phyloP scores from a whole-genome alignment of 2,888 invertebrate genomes.

The Phaonia tiefii region DNA sequence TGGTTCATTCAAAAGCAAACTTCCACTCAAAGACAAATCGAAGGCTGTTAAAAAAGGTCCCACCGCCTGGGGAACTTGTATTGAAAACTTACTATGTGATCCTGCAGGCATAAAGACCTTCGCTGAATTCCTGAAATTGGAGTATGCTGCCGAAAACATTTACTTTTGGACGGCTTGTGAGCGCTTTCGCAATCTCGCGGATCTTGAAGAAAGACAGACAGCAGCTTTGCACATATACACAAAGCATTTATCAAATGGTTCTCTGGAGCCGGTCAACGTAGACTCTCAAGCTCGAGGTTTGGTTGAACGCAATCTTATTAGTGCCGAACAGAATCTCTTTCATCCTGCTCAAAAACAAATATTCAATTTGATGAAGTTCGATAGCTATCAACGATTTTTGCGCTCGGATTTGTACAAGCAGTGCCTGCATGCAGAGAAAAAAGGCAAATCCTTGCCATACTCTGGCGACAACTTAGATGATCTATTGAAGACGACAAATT shows the following conservation, averaged over 20 bases:
- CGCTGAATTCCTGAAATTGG: slow-evolving; percentile 96
- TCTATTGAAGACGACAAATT: slow-evolving; percentile 75
- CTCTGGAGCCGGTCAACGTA: slow-evolving; percentile 97
- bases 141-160: slow-evolving; percentile 99
- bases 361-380: slow-evolving; percentile 99
- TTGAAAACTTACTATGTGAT: slow-evolving; percentile 94
- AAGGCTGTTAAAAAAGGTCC: slow-evolving; percentile 80
- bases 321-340: slow-evolving; percentile 86
- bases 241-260: slow-evolving; percentile 91
- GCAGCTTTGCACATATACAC: slow-evolving; percentile 91
- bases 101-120: slow-evolving; percentile 94
- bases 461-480: slow-evolving; percentile 80
- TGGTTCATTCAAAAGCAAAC: slow-evolving; percentile 41
- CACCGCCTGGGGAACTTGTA: slow-evolving; percentile 92
- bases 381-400: slow-evolving; percentile 95
- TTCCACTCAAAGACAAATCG: slow-evolving; percentile 35
- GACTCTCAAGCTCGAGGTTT: slow-evolving; percentile 92
- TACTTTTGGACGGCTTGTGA: slow-evolving; percentile 98
- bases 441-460: slow-evolving; percentile 83
- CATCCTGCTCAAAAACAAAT: slow-evolving; percentile 95
- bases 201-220: slow-evolving; percentile 82
- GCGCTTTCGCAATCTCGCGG: slow-evolving; percentile 86
- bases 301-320: slow-evolving; percentile 84
- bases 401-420: slow-evolving; percentile 93
- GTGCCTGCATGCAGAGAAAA: slow-evolving; percentile 86